Percentiles rank a stretch among this genome's conserved stretches.
Conservation (phyloP, 2,888 invertebrate species). For the Eupsilia transversa region DNA sequence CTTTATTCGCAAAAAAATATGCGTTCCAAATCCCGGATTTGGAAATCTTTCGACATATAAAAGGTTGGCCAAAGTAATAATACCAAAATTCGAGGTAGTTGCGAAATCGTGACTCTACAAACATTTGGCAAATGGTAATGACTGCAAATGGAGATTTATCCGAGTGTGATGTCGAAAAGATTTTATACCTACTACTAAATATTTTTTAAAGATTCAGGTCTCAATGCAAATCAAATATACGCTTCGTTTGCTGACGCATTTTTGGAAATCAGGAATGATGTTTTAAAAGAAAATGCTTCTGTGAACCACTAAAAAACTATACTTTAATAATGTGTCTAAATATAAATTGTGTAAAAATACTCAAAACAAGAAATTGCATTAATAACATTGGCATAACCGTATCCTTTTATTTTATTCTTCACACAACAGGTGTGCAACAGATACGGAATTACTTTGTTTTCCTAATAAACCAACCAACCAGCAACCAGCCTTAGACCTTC, state of each 20-base stretch:
- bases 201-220: constrained; percentile 23
- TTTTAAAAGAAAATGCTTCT: constrained; percentile 6
- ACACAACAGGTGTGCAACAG: neutral
- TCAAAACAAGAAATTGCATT: neutral
- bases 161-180: constrained; percentile 48
- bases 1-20: neutral
- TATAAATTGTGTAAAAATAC: neutral
- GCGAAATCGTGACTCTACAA: constrained; percentile 62
- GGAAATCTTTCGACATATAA: constrained; percentile 27
- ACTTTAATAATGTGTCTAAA: neutral
- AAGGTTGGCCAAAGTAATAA: constrained; percentile 57
- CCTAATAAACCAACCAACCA: too few species aligned
- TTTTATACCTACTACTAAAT: constrained; percentile 24
- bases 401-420: neutral
- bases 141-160: constrained; percentile 51
- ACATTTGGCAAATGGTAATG: constrained; percentile 64
- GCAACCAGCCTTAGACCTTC: neutral
- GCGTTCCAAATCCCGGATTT: constrained; percentile 9
- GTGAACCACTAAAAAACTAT: neutral
- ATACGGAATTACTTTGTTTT: constrained; percentile 16
- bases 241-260: neutral
- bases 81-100: constrained; percentile 54
- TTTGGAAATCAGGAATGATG: neutral
- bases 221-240: constrained; percentile 16
- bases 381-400: neutral